These are phyloP conservation scores for Pongo pygmaeus DNA, from an alignment of 2,113 vertebrate genomes.

Conservation along the genomic window DNA sequence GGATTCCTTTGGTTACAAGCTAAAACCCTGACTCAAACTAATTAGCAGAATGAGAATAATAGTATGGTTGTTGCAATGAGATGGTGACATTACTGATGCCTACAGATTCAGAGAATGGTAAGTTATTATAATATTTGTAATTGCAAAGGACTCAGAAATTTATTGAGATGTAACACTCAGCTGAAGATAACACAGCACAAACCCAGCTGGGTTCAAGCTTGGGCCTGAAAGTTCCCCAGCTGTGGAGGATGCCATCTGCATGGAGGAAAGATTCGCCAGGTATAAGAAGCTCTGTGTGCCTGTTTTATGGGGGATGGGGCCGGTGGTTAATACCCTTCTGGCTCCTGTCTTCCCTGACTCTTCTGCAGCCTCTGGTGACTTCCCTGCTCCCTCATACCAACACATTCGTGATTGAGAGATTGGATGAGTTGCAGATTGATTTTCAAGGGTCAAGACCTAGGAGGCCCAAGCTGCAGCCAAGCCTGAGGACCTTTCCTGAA, in stretches of 20 bases:
- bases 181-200: not conserved
- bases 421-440: not conserved
- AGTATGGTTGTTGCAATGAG: accelerated
- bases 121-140: not conserved
- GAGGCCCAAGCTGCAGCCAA: not conserved
- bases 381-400: not conserved
- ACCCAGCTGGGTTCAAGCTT: too few species aligned
- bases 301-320: not conserved
- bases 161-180: not conserved
- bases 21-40: not conserved
- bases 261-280: not conserved
- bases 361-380: not conserved
- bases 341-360: not conserved
- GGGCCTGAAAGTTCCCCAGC: not conserved
- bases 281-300: accelerated
- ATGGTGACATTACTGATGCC: not conserved
- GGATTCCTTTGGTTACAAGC: not conserved
- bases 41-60: not conserved
- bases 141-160: not conserved
- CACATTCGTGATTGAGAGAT: not conserved
- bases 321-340: not conserved
- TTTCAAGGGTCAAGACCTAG: not conserved
- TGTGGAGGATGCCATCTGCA: not conserved
- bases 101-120: not conserved
- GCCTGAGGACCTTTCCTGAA: not conserved